A percentile compares a stretch with the other conserved stretches of the same genome.
phyloP scores from a whole-genome alignment of 2,113 vertebrate genomes.

The Dasyurus viverrinus region DNA sequence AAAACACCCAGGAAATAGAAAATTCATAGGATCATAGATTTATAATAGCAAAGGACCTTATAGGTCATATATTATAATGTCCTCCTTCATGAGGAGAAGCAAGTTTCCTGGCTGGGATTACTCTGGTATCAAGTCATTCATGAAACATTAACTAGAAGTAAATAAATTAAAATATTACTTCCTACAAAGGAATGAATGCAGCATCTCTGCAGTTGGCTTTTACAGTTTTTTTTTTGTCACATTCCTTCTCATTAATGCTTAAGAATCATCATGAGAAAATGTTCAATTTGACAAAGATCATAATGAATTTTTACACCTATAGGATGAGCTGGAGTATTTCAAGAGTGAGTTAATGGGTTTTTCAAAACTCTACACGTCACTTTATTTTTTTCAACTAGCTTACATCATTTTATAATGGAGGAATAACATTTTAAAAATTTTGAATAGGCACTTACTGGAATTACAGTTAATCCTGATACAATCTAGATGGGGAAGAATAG shows the following conservation, averaged over 20 bases:
- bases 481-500: conserved; percentile 99
- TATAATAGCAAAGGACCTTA: neutral
- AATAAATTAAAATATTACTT: neutral
- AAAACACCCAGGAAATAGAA: neutral
- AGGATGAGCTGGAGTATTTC: conserved; percentile 79
- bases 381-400: conserved; percentile 79
- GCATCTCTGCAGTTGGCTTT: neutral
- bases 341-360: conserved; percentile 74
- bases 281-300: conserved; percentile 27
- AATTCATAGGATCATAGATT: neutral
- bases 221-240: neutral
- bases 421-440: conserved; percentile 94
- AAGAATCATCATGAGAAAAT: neutral
- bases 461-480: conserved; percentile 99
- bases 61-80: neutral
- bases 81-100: neutral
- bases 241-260: neutral
- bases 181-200: neutral
- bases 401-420: conserved; percentile 84
- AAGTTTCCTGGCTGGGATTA: neutral
- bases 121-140: conserved; percentile 9
- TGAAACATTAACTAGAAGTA: neutral
- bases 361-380: conserved; percentile 73
- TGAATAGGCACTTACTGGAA: conserved; percentile 99
- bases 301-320: conserved; percentile 86